A percentile compares a stretch with the other conserved stretches of the same genome.
Conservation (phyloP, 2,113 vertebrate genomes). For the Empidonax alnorum region DNA sequence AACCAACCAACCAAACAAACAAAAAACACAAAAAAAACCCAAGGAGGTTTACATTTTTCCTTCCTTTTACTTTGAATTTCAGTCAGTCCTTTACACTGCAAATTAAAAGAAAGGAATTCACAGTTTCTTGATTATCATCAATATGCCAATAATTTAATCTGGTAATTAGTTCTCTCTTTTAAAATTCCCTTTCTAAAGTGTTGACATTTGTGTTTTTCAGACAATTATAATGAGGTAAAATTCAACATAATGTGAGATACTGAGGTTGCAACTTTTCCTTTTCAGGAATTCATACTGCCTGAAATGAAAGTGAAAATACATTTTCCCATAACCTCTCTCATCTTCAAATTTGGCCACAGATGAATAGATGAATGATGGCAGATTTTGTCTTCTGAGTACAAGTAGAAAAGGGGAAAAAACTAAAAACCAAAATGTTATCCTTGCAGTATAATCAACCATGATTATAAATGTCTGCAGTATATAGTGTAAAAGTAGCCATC, state of each 20-base stretch:
- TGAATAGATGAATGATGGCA: neutral
- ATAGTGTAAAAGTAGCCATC: neutral
- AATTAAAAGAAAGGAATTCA: neutral
- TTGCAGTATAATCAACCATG: neutral
- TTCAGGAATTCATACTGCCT: neutral
- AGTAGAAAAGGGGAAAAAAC: neutral
- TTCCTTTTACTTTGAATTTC: neutral
- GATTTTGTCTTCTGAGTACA: neutral
- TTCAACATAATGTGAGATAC: neutral
- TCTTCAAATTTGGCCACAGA: neutral
- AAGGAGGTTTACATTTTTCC: neutral
- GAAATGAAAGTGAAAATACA: neutral
- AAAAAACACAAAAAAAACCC: neutral
- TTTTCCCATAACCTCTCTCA: neutral
- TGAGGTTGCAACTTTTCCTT: neutral
- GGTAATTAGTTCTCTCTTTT: neutral
- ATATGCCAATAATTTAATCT: neutral
- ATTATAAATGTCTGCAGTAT: neutral
- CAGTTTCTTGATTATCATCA: neutral
- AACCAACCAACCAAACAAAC: neutral
- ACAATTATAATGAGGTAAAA: neutral
- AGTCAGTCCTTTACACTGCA: neutral
- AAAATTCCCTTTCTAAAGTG: neutral
- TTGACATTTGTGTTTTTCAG: neutral
- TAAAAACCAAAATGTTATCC: neutral